Conservation (phyloP, 2,113 vertebrate genomes). For the Varanus salvator region DNA sequence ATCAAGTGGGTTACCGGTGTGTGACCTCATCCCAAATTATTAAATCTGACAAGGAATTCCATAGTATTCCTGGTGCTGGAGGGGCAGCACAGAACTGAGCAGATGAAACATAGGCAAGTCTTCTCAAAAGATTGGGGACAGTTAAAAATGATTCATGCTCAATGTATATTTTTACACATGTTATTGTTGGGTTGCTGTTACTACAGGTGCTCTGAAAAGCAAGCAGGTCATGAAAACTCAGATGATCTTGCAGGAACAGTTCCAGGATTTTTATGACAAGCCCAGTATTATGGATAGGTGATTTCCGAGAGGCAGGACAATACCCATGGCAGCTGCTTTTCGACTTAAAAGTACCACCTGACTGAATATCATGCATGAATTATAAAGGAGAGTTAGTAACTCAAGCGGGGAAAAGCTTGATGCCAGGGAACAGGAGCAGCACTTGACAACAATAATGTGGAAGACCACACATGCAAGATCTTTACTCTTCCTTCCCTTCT, state of each 20-base stretch:
- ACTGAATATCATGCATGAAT: conserved; percentile 9
- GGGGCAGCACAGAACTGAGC: not conserved
- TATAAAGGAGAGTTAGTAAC: conserved; percentile 6
- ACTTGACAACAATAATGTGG: not conserved
- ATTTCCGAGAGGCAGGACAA: not conserved
- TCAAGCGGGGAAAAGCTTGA: not conserved
- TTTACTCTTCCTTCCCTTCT: not conserved
- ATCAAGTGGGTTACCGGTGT: not conserved
- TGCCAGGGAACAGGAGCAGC: not conserved
- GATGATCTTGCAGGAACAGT: not conserved
- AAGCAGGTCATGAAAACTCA: not conserved
- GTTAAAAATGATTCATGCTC: not conserved
- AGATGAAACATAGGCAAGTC: not conserved
- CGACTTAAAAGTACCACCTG: not conserved
- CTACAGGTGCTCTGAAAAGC: not conserved
- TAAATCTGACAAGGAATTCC: not conserved
- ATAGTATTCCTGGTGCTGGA: not conserved
- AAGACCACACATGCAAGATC: not conserved
- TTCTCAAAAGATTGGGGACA: not conserved
- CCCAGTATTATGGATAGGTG: not conserved
- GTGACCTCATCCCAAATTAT: not conserved
- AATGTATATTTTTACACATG: not conserved
- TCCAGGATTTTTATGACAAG: too few species aligned
- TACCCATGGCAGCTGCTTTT: not conserved
- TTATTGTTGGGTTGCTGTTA: too few species aligned